Evolutionary conservation across 1,140 invertebrate genomes (phyloP).

Genomic region (Palaemon carinicauda): DNA sequence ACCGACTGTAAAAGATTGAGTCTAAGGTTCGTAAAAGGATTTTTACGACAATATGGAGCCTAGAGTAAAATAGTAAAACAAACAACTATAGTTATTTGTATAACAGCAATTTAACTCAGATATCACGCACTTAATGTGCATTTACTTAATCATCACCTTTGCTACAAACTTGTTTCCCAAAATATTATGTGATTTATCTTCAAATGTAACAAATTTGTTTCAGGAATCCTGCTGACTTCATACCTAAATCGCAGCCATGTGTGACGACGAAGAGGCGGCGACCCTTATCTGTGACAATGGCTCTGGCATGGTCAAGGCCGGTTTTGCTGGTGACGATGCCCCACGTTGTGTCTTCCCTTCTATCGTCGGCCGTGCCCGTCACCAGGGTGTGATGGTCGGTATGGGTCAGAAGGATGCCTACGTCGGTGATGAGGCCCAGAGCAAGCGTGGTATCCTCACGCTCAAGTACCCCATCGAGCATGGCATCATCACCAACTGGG

Average conservation of each 20-base stretch:
- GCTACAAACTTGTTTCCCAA: no score
- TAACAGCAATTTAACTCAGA: no score
- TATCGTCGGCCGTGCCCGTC: constrained; percentile 72
- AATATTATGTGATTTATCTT: no score
- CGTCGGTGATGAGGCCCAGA: constrained; percentile 92
- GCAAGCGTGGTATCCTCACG: constrained; percentile 89
- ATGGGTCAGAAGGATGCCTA: constrained; percentile 93
- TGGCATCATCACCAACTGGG: constrained; percentile 96
- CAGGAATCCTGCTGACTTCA: no score
- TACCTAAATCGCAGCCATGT: constrained; percentile 63
- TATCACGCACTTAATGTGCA: no score
- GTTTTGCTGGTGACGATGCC: constrained; percentile 74
- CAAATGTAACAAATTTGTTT: no score
- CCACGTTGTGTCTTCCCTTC: constrained; percentile 84
- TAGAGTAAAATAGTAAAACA: no score
- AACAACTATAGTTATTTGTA: no score
- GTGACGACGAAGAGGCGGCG: constrained; percentile 74
- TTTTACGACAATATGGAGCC: no score
- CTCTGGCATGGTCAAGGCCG: constrained; percentile 74
- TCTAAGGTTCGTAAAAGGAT: no score
- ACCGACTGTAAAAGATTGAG: no score
- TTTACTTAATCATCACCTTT: no score
- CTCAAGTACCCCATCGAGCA: constrained; percentile 94
- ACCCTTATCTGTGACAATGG: constrained; percentile 72
- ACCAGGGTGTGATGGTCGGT: constrained; percentile 88